Conservation (phyloP, 2,113 vertebrate species). For the Gymnogyps californianus region DNA sequence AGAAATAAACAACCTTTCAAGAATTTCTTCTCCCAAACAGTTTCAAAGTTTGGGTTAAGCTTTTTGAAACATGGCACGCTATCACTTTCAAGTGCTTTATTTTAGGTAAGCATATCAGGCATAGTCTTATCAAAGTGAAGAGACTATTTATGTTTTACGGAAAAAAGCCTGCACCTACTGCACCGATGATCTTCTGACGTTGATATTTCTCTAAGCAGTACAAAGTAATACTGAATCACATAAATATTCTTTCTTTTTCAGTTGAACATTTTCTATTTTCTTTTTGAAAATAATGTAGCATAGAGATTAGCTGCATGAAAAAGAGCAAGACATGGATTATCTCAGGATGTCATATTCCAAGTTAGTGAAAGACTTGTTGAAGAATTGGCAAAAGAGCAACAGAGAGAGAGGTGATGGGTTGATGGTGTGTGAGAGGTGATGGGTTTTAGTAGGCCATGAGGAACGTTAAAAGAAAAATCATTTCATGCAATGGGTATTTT, state of each 20-base stretch:
- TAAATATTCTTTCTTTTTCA: background rate
- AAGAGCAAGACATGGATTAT: background rate
- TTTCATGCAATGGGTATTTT: background rate
- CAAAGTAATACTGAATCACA: background rate
- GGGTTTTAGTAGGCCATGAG: background rate
- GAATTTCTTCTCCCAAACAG: background rate
- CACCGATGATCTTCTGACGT: background rate
- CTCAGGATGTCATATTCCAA: background rate
- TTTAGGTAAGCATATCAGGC: background rate
- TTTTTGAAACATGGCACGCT: rapidly evolving
- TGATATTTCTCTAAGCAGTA: background rate
- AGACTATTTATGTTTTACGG: background rate
- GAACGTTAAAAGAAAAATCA: background rate
- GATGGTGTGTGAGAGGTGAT: background rate
- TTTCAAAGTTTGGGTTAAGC: background rate
- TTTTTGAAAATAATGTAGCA: background rate
- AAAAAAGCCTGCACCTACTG: background rate
- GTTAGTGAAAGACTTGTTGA: background rate
- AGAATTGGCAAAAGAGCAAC: background rate
- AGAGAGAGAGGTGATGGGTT: background rate
- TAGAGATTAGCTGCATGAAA: background rate
- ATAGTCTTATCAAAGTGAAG: background rate
- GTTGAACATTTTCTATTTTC: background rate
- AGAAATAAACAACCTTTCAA: background rate
- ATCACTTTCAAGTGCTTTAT: background rate